Base-by-base conservation (phyloP, 2,797 vertebrate genomes). In the Hylomyscus alleni region DNA sequence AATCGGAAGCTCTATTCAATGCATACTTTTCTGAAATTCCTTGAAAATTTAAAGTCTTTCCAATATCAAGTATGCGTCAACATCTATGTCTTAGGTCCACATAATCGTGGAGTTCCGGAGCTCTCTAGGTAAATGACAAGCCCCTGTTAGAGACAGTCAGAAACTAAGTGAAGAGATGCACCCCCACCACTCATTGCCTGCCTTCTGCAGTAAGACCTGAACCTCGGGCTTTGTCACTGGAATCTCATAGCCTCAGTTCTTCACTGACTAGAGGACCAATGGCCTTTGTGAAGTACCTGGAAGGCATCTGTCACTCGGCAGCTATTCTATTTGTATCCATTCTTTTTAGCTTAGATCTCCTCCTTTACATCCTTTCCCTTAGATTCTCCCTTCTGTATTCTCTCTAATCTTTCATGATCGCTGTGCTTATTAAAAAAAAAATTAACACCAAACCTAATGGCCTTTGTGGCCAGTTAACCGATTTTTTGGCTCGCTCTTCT, bases 1-100 rank as follows among this genome's bases (percentile, higher is more conserved):
- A 77, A 73, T 52, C 62, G 10, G 15, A 92, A 82, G 60, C 82
- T 50, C 10, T 65, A 65, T 15, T 40, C 24, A 31, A 29, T 40
- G 73, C 26, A 50, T 94, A 40, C 52, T 90, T 95, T 93, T 78
- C 62, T 8, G 54, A 20, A 65, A 69, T 56, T 83, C 54, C 50
- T 56, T 58, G 7, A 44, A 50, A 72, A 60, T 72, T 88, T 65
- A 72, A 82, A 77, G 26, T 62, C 37, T 37, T 93, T 78, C 20
- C 73, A 76, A 0, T 50, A 29, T 88, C 31, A 31, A 5, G 40
- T 81, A 69, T 84, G 44, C 47, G 54, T 1, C 13, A 26, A 1
- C 22, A 24, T 54, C 52, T 91, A 20, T 81, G 0, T 13, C n/a
- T 31, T 65, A 54, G 8, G 17, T 17, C 40, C n/a, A 34, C 29